Percentiles rank a stretch among this genome's conserved stretches.
Evolutionary conservation across 2,113 vertebrate species (phyloP).

Genomic region (Notothenia rossii): DNA sequence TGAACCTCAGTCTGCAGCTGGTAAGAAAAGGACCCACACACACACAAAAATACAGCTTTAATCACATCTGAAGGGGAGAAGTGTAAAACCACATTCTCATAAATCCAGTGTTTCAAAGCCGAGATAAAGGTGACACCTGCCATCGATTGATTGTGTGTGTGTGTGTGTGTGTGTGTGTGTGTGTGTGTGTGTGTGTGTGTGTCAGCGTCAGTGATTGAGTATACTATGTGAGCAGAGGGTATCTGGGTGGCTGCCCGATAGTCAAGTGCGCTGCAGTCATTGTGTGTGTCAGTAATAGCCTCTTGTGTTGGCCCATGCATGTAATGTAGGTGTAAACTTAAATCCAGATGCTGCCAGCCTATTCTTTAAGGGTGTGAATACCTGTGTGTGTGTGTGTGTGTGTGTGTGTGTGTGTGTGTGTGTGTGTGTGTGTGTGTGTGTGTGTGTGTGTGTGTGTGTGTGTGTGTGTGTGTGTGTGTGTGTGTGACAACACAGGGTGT

Average conservation of each 20-base stretch:
- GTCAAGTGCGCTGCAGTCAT: conserved; percentile 50
- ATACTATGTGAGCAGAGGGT: conserved; percentile 37
- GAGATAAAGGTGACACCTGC: conserved; percentile 30
- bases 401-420: too few relatives aligned
- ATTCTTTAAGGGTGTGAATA: conserved; percentile 84
- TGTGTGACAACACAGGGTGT: conserved; percentile 22
- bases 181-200: too few relatives aligned
- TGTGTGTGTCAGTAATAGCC: conserved; percentile 29
- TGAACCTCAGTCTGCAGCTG: too few relatives aligned
- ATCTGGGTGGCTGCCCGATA: conserved; percentile 52
- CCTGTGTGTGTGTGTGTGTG: too few relatives aligned
- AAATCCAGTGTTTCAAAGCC: conserved; percentile 23
- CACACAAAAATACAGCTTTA: too few relatives aligned
- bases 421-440: too few relatives aligned
- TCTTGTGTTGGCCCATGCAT: conserved; percentile 40
- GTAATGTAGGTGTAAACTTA: conserved; percentile 29
- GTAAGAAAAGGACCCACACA: too few relatives aligned
- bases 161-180: too few relatives aligned
- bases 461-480: conserved; percentile 20
- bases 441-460: too few relatives aligned
- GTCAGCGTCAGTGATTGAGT: conserved; percentile 12
- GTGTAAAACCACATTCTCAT: conserved; percentile 26
- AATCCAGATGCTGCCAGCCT: conserved; percentile 94
- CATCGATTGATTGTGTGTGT: too few relatives aligned
- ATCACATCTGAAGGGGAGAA: too few relatives aligned